phyloP scores from a whole-genome alignment of 2,113 vertebrate genomes.

The Sarotherodon lohbergeri region DNA sequence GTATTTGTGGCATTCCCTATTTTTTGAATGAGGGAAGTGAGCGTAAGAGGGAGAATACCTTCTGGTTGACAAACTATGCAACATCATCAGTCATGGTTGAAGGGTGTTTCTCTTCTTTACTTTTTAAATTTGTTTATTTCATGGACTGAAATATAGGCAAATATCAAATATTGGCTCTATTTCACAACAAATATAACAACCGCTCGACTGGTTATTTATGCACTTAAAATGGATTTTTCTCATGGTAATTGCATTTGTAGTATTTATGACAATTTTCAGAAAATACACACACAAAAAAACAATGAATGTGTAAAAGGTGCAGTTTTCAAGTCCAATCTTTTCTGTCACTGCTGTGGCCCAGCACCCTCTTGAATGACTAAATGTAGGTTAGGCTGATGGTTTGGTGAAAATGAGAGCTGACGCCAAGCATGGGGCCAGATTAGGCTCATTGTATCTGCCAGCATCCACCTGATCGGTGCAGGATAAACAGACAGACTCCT shows the following conservation, averaged over 20 bases:
- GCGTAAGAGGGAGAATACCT: not conserved
- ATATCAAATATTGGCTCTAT: not conserved
- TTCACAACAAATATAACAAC: not conserved
- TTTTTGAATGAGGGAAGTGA: not conserved
- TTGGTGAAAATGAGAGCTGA: constrained; percentile 64
- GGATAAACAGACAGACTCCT: constrained; percentile 58
- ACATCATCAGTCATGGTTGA: not conserved
- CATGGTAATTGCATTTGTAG: not conserved
- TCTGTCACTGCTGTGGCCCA: not conserved
- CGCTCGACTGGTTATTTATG: not conserved
- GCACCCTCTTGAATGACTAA: not conserved
- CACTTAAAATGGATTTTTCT: not conserved
- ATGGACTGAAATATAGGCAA: not conserved
- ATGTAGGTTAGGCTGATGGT: not conserved
- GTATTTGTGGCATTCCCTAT: not conserved
- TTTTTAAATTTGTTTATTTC: not conserved
- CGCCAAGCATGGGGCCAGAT: constrained; percentile 56
- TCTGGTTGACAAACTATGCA: not conserved
- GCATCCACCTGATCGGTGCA: constrained; percentile 47
- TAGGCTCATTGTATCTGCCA: constrained; percentile 58
- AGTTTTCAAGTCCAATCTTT: not conserved
- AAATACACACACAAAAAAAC: not conserved
- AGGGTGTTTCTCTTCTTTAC: not conserved
- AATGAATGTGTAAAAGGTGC: not conserved
- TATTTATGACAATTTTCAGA: not conserved